phyloP scores from a whole-genome alignment of 2,888 invertebrate genomes.

The Melanostoma mellinum region DNA sequence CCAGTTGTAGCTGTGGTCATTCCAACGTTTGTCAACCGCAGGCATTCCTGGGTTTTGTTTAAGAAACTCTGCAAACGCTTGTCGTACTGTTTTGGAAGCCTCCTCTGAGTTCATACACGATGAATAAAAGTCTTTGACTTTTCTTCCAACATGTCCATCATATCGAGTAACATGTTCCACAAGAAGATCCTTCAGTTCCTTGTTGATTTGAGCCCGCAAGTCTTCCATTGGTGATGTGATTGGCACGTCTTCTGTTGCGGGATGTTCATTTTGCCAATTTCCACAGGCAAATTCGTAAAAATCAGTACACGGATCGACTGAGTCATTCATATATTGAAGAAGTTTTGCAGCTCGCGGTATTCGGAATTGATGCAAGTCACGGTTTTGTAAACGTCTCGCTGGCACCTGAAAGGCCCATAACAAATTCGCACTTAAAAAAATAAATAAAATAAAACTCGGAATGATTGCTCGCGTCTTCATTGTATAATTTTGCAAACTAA shows the following conservation, averaged over 20 bases:
- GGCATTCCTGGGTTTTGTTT: slow-evolving; percentile 78
- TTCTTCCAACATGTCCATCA: slow-evolving; percentile 74
- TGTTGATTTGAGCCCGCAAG: slow-evolving; percentile 74
- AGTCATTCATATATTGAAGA: slow-evolving; percentile 76
- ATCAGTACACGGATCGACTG: slow-evolving; percentile 77
- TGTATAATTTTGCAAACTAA: slow-evolving; percentile 49
- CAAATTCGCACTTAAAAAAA: slow-evolving; percentile 22
- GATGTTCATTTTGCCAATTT: slow-evolving; percentile 76
- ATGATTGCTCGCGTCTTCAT: slow-evolving; percentile 37
- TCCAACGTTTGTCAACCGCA: slow-evolving; percentile 75
- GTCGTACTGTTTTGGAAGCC: slow-evolving; percentile 75
- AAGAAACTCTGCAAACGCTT: slow-evolving; percentile 77
- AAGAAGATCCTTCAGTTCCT: slow-evolving; percentile 75
- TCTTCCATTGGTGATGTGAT: slow-evolving; percentile 76
- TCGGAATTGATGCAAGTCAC: slow-evolving; percentile 48
- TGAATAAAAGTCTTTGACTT: slow-evolving; percentile 78
- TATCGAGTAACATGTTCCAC: slow-evolving; percentile 42
- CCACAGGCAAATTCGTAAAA: slow-evolving; percentile 80
- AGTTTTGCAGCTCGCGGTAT: slow-evolving; percentile 77
- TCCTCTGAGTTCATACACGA: slow-evolving; percentile 76
- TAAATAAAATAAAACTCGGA: no score
- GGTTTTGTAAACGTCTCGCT: slow-evolving; percentile 24
- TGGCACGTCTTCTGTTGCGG: slow-evolving; percentile 71
- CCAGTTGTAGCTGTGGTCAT: slow-evolving; percentile 77
- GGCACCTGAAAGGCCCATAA: slow-evolving; percentile 46